Percentiles rank a stretch among this genome's conserved stretches.
Conservation (phyloP, 2,113 vertebrate species). For the Noturus placidus region DNA sequence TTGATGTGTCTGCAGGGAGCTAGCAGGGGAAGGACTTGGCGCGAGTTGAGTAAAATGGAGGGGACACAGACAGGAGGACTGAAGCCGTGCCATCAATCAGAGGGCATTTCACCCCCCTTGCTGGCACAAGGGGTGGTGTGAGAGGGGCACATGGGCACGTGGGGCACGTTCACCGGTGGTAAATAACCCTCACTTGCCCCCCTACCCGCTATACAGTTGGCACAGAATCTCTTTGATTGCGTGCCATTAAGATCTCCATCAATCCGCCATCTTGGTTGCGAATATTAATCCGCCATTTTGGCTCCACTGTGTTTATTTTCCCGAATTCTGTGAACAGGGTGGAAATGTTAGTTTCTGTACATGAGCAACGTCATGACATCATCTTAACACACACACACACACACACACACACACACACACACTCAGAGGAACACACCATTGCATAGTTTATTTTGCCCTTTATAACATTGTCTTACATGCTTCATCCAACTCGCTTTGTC, state of each 20-base stretch:
- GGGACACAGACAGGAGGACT: constrained; percentile 60
- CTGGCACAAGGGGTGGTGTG: constrained; percentile 59
- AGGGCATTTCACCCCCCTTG: constrained; percentile 74
- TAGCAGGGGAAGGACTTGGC: constrained; percentile 59
- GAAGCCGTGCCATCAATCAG: constrained; percentile 78
- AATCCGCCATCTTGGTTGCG: constrained; percentile 47
- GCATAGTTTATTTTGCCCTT: background rate
- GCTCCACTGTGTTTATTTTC: constrained; percentile 13
- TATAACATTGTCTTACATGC: background rate
- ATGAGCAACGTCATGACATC: background rate
- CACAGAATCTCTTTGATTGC: constrained; percentile 39
- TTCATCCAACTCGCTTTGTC: background rate
- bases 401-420: background rate
- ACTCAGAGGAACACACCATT: background rate
- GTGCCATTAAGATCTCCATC: constrained; percentile 30
- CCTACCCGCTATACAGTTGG: constrained; percentile 37
- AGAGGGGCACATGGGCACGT: constrained; percentile 60
- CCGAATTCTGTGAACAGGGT: constrained; percentile 3
- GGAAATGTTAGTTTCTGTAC: background rate
- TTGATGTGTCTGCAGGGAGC: constrained; percentile 78
- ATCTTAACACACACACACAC: background rate
- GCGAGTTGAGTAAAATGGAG: constrained; percentile 67
- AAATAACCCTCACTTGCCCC: constrained; percentile 60
- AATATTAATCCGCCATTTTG: constrained; percentile 39
- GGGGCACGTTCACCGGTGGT: constrained; percentile 62